Evolutionary conservation across 2,888 invertebrate genomes (phyloP).

Genomic region (Philhelius pedissequus): DNA sequence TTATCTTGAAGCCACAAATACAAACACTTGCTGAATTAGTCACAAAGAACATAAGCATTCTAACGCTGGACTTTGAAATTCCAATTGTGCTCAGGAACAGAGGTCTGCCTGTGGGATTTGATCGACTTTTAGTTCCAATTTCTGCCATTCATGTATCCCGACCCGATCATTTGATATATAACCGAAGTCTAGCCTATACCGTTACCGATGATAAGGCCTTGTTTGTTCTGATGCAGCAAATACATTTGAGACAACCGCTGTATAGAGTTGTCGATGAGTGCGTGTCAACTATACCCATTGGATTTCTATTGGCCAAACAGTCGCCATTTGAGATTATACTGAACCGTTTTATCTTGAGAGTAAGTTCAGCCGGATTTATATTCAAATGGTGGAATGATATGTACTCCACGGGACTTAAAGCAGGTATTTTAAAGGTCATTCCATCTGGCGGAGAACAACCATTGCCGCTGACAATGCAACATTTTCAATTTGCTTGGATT

Average conservation of each 20-base stretch:
- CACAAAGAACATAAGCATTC: conserved; percentile 58
- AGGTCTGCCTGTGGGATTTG: conserved; percentile 69
- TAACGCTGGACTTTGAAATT: conserved; percentile 70
- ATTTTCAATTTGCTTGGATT: conserved; percentile 72
- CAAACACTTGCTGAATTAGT: conserved; percentile 68
- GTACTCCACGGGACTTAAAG: conserved; percentile 63
- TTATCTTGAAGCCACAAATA: conserved; percentile 68
- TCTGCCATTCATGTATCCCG: conserved; percentile 18
- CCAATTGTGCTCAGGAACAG: conserved; percentile 67
- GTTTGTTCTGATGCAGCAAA: conserved; percentile 71
- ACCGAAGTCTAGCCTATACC: conserved; percentile 59
- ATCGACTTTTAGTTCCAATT: conserved; percentile 60
- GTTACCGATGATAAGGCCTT: conserved; percentile 69
- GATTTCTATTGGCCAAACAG: conserved; percentile 70
- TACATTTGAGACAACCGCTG: conserved; percentile 66
- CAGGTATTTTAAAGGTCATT: conserved; percentile 57
- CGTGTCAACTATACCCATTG: conserved; percentile 70
- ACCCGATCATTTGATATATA: conserved; percentile 13
- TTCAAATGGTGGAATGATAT: conserved; percentile 70
- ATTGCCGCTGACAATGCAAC: conserved; percentile 64
- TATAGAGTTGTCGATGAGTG: conserved; percentile 69
- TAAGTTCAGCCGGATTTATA: conserved; percentile 69
- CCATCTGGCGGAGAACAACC: conserved; percentile 12
- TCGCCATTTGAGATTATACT: conserved; percentile 71
- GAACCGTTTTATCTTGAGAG: conserved; percentile 70